Evolutionary conservation across 2,888 invertebrate species (phyloP).

Genomic region (Omphaloscelis lunosa): DNA sequence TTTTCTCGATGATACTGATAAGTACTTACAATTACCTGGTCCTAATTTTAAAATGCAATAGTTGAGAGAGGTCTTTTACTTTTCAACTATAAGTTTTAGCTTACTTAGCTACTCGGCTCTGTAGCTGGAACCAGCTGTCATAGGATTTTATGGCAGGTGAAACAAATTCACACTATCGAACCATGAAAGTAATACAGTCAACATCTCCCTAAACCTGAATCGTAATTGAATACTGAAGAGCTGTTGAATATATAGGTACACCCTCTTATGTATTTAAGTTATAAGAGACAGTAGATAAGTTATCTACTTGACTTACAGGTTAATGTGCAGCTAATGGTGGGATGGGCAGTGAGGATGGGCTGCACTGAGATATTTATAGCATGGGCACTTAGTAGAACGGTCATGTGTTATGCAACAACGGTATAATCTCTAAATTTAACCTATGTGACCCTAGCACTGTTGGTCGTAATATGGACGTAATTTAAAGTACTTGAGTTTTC

Average conservation of each 20-base stretch:
- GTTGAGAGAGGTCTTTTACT: not conserved
- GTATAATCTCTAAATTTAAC: not conserved
- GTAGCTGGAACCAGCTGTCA: not conserved
- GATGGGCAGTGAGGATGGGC: constrained; percentile 5
- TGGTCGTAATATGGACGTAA: not conserved
- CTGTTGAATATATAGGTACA: not conserved
- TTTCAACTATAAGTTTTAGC: not conserved
- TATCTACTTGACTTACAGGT: not conserved
- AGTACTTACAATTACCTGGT: not conserved
- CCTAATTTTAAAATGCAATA: not conserved
- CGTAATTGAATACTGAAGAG: not conserved
- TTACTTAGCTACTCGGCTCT: not conserved
- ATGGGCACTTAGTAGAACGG: constrained; percentile 19
- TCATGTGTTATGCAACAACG: constrained; percentile 21
- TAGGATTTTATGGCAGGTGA: not conserved
- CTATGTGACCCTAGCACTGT: not conserved
- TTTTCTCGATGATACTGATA: not conserved
- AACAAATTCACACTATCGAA: not conserved
- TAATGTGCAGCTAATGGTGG: constrained; percentile 6
- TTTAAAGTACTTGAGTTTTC: not conserved
- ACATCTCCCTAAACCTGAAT: not conserved
- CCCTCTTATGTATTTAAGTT: not conserved
- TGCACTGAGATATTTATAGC: constrained; percentile 8
- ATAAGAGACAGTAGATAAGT: constrained; percentile 1
- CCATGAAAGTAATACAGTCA: not conserved